Base-by-base conservation (phyloP, 2,113 vertebrate genomes). In the Formicarius rufipectus region DNA sequence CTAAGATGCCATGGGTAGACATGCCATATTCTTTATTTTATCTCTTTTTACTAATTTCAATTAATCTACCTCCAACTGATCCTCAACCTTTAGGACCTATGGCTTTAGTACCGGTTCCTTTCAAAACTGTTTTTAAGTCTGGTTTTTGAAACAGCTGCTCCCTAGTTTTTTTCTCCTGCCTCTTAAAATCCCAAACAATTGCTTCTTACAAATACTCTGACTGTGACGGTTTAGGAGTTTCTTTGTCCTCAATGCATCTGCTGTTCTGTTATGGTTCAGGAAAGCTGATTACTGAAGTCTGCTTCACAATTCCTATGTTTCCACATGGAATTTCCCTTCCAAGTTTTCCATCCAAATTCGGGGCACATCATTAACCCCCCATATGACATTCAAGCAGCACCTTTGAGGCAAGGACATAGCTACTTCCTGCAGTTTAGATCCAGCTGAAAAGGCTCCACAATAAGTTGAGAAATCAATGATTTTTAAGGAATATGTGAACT, bases 101-200 rank as follows among this genome's bases (percentile, higher is more conserved):
- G 79, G 56, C 68, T 86, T 91, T 42, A 78, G 44, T 52, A 47
- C 8, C 56, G 52, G n/a, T 30, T 89, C 86, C 19, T 56, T 90
- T 86, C 79, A 83, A 81, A 94, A 75, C 64, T 59, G 24, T 1
- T 76, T 90, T 91, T 69, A 74, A 87, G 60, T 56, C 40, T 89
- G 24, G 0, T 15, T 75, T 94, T 91, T 77, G 60, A 95, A 78
- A 66, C 84, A 96, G 91, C 89, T 96, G 93, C 42, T 94, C 78
- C 74, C 53, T 76, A 50, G 3, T 3, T 63, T 88, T 83, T 84
- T 68, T 79, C n/a, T 11, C 27, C 37, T 18, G 53, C 12, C 58
- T 79, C 87, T 80, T 67, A 80, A 89, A 91, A 87, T 79, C 78
- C 31, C 12, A 17, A 91, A 94, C 87, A 96, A 94, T 96, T 89